Percentiles rank a stretch among this genome's conserved stretches.
Conservation (phyloP, 2,797 vertebrate species). For the Sebastes steindachneri region DNA sequence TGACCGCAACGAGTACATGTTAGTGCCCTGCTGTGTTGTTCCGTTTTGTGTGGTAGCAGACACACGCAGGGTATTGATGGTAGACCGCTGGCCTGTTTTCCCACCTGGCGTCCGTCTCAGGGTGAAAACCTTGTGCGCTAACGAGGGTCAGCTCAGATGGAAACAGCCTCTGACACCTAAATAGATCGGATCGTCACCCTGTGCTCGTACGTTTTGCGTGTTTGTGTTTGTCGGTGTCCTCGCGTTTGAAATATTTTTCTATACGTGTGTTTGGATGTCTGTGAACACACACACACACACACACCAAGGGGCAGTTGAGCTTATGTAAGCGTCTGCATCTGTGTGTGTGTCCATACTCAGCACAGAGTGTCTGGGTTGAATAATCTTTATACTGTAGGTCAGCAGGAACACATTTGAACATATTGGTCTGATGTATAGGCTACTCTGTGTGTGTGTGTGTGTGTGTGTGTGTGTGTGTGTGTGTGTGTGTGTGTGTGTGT, state of each 20-base stretch:
- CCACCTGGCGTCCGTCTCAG: conserved; percentile 13
- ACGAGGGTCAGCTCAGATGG: conserved; percentile 15
- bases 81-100: conserved; percentile 1
- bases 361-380: conserved; percentile 31
- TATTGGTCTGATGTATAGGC: conserved; percentile 44
- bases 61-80: neutral
- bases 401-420: conserved; percentile 47
- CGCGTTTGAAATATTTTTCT: neutral
- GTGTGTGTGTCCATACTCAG: neutral
- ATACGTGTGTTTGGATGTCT: neutral
- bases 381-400: conserved; percentile 43
- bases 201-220: neutral
- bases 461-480: conserved; percentile 12
- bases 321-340: conserved; percentile 8
- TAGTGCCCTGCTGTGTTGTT: neutral
- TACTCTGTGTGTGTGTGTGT: neutral
- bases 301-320: neutral
- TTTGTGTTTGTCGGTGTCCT: neutral
- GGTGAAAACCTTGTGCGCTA: neutral
- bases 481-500: conserved; percentile 11
- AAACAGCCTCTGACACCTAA: conserved; percentile 30
- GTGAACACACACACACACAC: neutral
- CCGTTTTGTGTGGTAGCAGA: neutral
- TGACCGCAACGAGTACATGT: neutral
- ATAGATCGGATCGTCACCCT: conserved; percentile 16